Evolutionary conservation across 1,140 invertebrate genomes (phyloP).

Genomic region (Micrasema longulum): DNA sequence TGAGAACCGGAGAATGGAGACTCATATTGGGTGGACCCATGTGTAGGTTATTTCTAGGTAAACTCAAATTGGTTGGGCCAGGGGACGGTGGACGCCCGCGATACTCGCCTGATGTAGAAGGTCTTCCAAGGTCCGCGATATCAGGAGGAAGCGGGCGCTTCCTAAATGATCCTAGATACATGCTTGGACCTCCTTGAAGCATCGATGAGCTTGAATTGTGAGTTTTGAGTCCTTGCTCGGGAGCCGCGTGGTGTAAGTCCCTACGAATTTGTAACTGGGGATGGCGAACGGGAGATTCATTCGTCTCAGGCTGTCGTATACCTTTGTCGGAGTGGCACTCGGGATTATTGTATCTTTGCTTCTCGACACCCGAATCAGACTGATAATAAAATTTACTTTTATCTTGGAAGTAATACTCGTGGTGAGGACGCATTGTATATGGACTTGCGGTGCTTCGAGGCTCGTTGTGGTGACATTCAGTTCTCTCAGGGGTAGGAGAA

Average conservation of each 20-base stretch:
- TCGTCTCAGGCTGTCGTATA: slow-evolving; percentile 62
- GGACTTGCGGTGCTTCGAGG: slow-evolving; percentile 69
- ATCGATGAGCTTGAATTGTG: slow-evolving; percentile 59
- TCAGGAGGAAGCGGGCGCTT: slow-evolving; percentile 64
- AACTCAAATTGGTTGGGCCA: slow-evolving; percentile 66
- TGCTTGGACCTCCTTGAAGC: slow-evolving; percentile 65
- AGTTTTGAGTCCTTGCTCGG: slow-evolving; percentile 57
- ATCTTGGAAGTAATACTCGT: slow-evolving; percentile 66
- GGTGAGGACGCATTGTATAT: slow-evolving; percentile 75
- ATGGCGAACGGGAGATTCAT: slow-evolving; percentile 62
- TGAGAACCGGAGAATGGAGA: slow-evolving; percentile 61
- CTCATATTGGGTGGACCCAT: slow-evolving; percentile 55
- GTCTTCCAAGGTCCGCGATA: slow-evolving; percentile 62
- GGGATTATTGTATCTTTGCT: slow-evolving; percentile 61
- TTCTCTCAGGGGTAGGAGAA: slow-evolving; percentile 69
- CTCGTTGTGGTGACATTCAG: slow-evolving; percentile 75
- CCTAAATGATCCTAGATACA: slow-evolving; percentile 70
- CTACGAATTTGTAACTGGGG: slow-evolving; percentile 75
- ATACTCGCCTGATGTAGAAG: slow-evolving; percentile 61
- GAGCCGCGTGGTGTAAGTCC: slow-evolving; percentile 72
- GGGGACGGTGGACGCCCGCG: slow-evolving; percentile 65
- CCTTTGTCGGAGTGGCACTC: slow-evolving; percentile 69
- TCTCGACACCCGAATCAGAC: slow-evolving; percentile 46
- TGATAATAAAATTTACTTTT: slow-evolving; percentile 58
- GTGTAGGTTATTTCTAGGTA: slow-evolving; percentile 60